phyloP scores from a whole-genome alignment of 2,888 invertebrate genomes.

The Tenthredo distinguenda region DNA sequence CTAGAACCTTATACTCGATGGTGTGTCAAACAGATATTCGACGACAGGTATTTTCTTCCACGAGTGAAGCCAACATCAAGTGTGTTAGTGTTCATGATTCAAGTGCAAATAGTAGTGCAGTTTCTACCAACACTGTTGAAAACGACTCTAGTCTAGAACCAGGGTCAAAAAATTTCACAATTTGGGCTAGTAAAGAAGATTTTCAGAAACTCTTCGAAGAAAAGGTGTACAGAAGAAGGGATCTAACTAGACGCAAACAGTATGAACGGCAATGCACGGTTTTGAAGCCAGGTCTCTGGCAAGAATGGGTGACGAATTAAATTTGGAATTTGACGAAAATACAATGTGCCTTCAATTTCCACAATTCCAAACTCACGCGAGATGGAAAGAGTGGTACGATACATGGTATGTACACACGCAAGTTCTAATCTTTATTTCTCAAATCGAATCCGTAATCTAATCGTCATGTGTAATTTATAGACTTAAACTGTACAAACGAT shows the following conservation, averaged over 20 bases:
- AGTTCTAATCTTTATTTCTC: too few relatives aligned
- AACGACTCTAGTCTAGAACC: background rate
- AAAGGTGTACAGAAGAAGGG: background rate
- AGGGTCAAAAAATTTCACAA: background rate
- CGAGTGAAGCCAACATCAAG: too few relatives aligned
- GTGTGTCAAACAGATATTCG: background rate
- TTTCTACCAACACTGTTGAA: background rate
- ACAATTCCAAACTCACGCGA: conserved; percentile 1
- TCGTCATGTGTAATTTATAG: too few relatives aligned
- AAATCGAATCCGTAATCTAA: too few relatives aligned
- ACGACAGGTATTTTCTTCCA: background rate
- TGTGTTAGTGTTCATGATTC: background rate
- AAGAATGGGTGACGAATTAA: background rate
- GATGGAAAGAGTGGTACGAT: conserved; percentile 1
- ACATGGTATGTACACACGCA: background rate
- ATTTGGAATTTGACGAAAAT: conserved; percentile 21
- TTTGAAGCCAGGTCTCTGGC: conserved; percentile 21
- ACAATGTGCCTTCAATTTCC: conserved; percentile 34
- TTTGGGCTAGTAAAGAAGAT: background rate
- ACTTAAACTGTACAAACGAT: too few relatives aligned
- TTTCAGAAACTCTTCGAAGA: background rate
- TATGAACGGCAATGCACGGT: background rate
- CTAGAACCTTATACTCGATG: background rate
- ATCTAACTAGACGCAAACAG: background rate
- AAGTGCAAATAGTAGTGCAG: background rate